Conservation (phyloP, 2,888 invertebrate genomes). For the Diarsia brunnea region DNA sequence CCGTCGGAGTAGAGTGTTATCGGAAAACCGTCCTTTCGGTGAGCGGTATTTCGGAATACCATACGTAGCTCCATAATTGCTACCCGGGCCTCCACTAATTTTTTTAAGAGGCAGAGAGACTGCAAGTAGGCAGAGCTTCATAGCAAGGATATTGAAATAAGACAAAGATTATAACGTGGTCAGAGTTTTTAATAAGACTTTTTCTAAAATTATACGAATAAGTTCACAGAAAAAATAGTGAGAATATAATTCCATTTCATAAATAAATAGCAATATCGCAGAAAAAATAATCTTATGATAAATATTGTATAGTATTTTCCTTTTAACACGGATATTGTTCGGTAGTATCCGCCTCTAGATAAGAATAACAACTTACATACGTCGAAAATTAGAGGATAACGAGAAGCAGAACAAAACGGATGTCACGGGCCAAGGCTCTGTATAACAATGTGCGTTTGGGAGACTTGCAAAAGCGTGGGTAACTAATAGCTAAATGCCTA, state of each 20-base stretch:
- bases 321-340: constrained; percentile 46
- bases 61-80: background rate
- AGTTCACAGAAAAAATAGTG: constrained; percentile 37
- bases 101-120: background rate
- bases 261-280: constrained; percentile 29
- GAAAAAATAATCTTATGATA: constrained; percentile 32
- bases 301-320: constrained; percentile 35
- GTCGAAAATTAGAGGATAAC: constrained; percentile 29
- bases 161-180: background rate
- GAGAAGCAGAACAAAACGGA: background rate
- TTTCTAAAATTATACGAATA: background rate
- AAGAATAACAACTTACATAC: constrained; percentile 30
- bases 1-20: too few species aligned
- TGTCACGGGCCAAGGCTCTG: background rate
- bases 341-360: constrained; percentile 39
- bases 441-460: background rate
- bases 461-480: too few species aligned
- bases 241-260: constrained; percentile 19
- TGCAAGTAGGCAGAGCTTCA: background rate
- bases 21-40: too few species aligned
- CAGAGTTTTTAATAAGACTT: background rate
- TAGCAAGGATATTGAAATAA: background rate
- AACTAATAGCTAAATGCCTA: too few species aligned
- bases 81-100: background rate
- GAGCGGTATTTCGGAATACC: too few species aligned